phyloP scores from a whole-genome alignment of 2,113 vertebrate genomes.

The Tyto alba region DNA sequence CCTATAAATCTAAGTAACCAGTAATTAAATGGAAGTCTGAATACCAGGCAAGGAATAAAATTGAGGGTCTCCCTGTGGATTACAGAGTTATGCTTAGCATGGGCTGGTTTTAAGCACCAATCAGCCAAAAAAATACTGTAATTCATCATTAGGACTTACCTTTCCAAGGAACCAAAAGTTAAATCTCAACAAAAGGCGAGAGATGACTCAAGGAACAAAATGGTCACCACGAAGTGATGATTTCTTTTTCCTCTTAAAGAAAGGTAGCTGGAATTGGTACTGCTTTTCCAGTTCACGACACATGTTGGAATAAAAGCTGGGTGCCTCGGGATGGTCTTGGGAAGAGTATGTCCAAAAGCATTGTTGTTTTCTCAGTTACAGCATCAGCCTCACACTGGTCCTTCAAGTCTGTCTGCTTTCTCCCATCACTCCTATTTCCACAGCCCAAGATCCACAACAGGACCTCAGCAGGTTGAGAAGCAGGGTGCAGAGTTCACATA shows the following conservation, averaged over 20 bases:
- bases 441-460: not conserved
- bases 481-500: conserved; percentile 33
- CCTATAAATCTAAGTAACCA: conserved; percentile 53
- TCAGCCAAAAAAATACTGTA: conserved; percentile 17
- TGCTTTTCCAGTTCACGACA: not conserved
- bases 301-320: not conserved
- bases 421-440: not conserved
- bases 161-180: not conserved
- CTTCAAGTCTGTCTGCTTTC: not conserved
- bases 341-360: not conserved
- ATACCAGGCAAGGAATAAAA: conserved; percentile 65
- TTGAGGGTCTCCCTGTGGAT: conserved; percentile 39
- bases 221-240: not conserved
- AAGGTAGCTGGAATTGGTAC: not conserved
- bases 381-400: not conserved
- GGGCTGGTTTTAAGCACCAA: conserved; percentile 23
- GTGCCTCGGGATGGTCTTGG: not conserved
- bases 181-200: not conserved
- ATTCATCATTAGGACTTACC: not conserved
- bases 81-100: conserved; percentile 43
- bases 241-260: not conserved
- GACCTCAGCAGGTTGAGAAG: conserved; percentile 32
- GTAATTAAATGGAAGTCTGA: conserved; percentile 64
- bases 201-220: conserved; percentile 12
- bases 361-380: not conserved